Evolutionary conservation across 2,888 invertebrate genomes (phyloP).

Genomic region (Hoplodrina blanda): DNA sequence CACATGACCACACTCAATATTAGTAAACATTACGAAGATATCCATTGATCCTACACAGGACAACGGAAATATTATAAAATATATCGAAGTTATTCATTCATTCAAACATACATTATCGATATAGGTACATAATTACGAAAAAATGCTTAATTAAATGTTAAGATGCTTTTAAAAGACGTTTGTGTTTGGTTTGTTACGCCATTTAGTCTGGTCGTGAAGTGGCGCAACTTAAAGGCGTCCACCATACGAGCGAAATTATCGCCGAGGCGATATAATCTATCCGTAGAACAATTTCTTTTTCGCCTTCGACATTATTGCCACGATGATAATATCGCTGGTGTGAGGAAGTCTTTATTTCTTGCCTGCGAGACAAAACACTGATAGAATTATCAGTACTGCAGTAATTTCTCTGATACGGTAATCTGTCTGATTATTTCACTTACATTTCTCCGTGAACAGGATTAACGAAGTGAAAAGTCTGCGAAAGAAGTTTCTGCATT

Average conservation of each 20-base stretch:
- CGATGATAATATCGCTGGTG: neutral
- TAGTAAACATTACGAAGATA: conserved; percentile 75
- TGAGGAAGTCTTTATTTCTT: conserved; percentile 20
- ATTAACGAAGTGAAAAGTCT: conserved; percentile 46
- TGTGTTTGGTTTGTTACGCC: conserved; percentile 36
- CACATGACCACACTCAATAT: conserved; percentile 85
- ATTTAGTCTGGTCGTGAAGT: conserved; percentile 21
- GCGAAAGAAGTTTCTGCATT: conserved; percentile 34
- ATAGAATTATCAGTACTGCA: conserved; percentile 7
- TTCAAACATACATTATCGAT: conserved; percentile 79
- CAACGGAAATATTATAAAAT: conserved; percentile 72
- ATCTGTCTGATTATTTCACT: conserved; percentile 21
- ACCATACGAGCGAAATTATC: neutral
- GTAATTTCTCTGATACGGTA: conserved; percentile 42
- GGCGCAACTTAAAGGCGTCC: neutral
- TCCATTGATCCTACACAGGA: conserved; percentile 76
- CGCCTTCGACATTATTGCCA: neutral
- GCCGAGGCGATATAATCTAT: neutral
- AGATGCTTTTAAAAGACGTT: conserved; percentile 71
- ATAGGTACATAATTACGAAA: conserved; percentile 66
- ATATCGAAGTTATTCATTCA: conserved; percentile 79
- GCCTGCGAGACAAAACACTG: conserved; percentile 42
- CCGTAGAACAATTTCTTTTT: neutral
- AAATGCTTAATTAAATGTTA: conserved; percentile 67
- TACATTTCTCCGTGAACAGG: conserved; percentile 38